Conservation (phyloP, 2,113 vertebrate species). For the Zeus faber region DNA sequence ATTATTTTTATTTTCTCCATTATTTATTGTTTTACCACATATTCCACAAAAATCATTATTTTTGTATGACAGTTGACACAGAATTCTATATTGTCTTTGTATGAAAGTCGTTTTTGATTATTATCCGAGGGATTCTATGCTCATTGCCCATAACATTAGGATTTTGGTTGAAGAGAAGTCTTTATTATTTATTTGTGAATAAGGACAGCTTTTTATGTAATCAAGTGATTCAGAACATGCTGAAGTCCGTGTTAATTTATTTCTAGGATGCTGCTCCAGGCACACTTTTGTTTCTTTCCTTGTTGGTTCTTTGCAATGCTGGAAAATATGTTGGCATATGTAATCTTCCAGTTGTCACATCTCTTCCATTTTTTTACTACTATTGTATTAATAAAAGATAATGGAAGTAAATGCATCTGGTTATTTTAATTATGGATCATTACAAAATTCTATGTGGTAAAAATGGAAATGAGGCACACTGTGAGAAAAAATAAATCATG, state of each 20-base stretch:
- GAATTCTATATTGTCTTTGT: neutral
- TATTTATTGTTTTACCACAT: neutral
- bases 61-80: neutral
- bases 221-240: neutral
- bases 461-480: too few species aligned
- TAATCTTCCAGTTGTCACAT: neutral
- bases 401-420: neutral
- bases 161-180: conserved; percentile 1
- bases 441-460: too few species aligned
- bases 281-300: neutral
- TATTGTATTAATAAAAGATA: neutral
- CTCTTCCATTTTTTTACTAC: neutral
- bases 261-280: too few species aligned
- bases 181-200: conserved; percentile 1
- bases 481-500: too few species aligned
- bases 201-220: neutral
- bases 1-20: too few species aligned
- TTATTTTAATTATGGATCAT: too few species aligned
- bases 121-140: neutral
- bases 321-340: neutral
- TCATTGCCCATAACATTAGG: neutral
- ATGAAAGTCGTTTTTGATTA: neutral
- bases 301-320: neutral
- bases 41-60: neutral
- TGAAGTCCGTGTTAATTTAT: neutral